A percentile compares a stretch with the other conserved stretches of the same genome.
Evolutionary conservation across 1,140 invertebrate genomes (phyloP).

Genomic region (Bombus cullumanus): DNA sequence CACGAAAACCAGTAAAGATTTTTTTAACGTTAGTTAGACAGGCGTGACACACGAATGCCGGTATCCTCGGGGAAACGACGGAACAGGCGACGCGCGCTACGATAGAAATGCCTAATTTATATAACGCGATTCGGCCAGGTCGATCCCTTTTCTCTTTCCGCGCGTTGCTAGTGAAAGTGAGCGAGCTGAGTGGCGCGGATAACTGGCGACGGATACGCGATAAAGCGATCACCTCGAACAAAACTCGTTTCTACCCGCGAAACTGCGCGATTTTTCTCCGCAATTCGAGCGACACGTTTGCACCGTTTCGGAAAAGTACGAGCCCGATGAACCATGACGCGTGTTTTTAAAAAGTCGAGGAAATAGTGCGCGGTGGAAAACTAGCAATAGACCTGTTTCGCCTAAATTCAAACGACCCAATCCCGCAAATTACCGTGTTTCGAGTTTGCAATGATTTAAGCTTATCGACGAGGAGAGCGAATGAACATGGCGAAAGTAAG

Average conservation of each 20-base stretch:
- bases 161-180: slow-evolving; percentile 74
- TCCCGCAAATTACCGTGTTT: too few relatives aligned
- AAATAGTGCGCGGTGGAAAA: too few relatives aligned
- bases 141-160: slow-evolving; percentile 75
- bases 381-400: too few relatives aligned
- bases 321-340: background rate
- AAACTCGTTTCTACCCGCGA: slow-evolving; percentile 52
- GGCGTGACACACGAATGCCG: background rate
- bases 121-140: slow-evolving; percentile 68
- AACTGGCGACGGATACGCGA: slow-evolving; percentile 57
- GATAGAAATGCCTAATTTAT: slow-evolving; percentile 73
- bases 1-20: background rate
- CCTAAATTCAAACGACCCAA: too few relatives aligned
- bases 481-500: background rate
- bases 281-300: background rate
- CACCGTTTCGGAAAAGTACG: background rate
- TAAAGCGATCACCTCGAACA: slow-evolving; percentile 53
- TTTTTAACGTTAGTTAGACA: background rate
- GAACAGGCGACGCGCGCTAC: background rate
- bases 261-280: background rate
- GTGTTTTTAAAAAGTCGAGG: background rate
- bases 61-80: background rate
- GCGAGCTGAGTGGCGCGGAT: slow-evolving; percentile 55
- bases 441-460: too few relatives aligned
- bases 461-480: background rate